A percentile compares a stretch with the other conserved stretches of the same genome.
These are phyloP conservation scores for Austrofundulus limnaeus DNA, from an alignment of 2,113 vertebrate genomes.

Conservation along the genomic window DNA sequence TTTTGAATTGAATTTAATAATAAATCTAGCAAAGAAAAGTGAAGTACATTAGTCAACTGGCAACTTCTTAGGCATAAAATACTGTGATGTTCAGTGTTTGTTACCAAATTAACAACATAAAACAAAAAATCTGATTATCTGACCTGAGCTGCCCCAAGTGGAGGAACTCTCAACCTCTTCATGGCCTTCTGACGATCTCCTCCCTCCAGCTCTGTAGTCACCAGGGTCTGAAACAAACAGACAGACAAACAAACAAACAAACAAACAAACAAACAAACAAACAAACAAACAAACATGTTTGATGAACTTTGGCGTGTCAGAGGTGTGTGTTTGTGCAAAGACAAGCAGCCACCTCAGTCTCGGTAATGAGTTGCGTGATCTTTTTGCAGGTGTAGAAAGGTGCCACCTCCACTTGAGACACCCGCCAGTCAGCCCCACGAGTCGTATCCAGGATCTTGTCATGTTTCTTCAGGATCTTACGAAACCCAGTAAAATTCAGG, in stretches of 20 bases:
- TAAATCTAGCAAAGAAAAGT: neutral
- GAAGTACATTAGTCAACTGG: neutral
- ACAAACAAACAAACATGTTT: no score
- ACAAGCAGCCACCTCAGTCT: constrained; percentile 88
- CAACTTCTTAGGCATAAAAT: no score
- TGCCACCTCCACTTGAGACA: constrained; percentile 95
- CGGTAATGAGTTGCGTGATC: constrained; percentile 96
- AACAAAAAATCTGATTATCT: constrained; percentile 31
- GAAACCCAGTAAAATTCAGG: constrained; percentile 98
- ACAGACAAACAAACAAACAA: no score
- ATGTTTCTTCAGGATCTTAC: constrained; percentile 99
- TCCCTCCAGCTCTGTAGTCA: constrained; percentile 95
- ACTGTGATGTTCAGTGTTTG: no score
- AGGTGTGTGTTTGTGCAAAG: constrained; percentile 2
- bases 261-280: no score
- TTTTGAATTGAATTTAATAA: no score
- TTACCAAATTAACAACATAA: no score
- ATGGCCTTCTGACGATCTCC: constrained; percentile 98
- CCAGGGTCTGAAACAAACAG: constrained; percentile 85
- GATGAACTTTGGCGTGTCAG: neutral
- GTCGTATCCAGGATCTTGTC: constrained; percentile 97
- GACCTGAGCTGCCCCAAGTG: constrained; percentile 97
- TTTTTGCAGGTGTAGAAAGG: constrained; percentile 99
- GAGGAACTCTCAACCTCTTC: constrained; percentile 97
- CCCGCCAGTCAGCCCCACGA: constrained; percentile 94